phyloP scores from a whole-genome alignment of 2,888 invertebrate species.

The Anagyrus pseudococci region DNA sequence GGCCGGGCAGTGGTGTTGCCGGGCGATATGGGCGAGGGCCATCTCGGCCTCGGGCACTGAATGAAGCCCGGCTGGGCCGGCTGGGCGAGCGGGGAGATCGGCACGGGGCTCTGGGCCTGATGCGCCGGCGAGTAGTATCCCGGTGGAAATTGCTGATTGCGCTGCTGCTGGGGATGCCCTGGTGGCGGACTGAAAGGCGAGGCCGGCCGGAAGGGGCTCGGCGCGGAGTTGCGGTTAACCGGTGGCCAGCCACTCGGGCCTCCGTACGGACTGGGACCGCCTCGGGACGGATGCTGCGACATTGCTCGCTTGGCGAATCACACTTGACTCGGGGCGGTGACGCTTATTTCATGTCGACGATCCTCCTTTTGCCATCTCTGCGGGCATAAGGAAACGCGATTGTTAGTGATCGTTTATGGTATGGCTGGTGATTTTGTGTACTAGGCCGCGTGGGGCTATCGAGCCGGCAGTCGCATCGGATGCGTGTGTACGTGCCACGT shows the following conservation, averaged over 20 bases:
- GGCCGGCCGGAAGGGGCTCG: conserved; percentile 74
- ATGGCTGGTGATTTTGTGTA: too few species aligned
- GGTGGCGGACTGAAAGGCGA: conserved; percentile 81
- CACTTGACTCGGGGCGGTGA: not conserved
- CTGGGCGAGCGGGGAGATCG: conserved; percentile 71
- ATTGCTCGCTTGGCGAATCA: conserved; percentile 39
- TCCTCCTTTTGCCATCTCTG: conserved; percentile 45
- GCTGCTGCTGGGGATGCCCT: conserved; percentile 57
- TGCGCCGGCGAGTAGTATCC: conserved; percentile 55
- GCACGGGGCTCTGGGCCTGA: conserved; percentile 63
- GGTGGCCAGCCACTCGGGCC: conserved; percentile 50
- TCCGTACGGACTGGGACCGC: conserved; percentile 34
- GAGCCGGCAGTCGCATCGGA: not conserved
- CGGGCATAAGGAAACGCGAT: not conserved
- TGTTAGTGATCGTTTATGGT: too few species aligned
- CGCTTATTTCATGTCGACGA: conserved; percentile 30
- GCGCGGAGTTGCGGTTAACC: conserved; percentile 65
- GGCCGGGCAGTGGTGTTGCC: conserved; percentile 62
- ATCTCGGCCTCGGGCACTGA: conserved; percentile 73
- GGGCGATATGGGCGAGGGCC: conserved; percentile 67
- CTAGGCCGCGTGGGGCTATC: too few species aligned
- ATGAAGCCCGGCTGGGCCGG: conserved; percentile 64
- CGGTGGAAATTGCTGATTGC: conserved; percentile 60
- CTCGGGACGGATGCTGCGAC: conserved; percentile 53
- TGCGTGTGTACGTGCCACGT: conserved; percentile 35